phyloP scores from a whole-genome alignment of 2,888 invertebrate species.

The Drosophila mimica region DNA sequence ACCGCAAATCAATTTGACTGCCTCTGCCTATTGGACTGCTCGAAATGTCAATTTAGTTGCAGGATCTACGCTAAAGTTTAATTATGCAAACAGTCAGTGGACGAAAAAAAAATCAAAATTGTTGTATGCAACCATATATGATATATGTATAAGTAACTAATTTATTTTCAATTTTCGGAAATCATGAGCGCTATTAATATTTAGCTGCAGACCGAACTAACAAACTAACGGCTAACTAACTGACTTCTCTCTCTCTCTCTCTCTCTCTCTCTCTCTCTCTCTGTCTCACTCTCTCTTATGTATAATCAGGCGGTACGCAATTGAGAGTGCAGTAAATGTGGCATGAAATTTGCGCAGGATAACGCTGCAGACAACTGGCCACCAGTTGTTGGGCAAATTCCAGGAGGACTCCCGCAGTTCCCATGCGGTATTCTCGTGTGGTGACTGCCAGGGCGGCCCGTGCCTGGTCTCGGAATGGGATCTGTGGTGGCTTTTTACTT shows the following conservation, averaged over 20 bases:
- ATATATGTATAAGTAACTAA: conserved; percentile 80
- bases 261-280: not conserved
- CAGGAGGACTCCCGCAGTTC: conserved; percentile 43
- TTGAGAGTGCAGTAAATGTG: conserved; percentile 50
- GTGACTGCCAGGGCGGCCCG: conserved; percentile 28
- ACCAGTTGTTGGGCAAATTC: conserved; percentile 42
- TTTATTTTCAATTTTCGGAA: conserved; percentile 80
- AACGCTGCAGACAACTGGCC: conserved; percentile 48
- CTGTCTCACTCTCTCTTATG: not conserved
- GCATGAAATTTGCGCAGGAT: conserved; percentile 62
- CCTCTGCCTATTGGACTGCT: conserved; percentile 37
- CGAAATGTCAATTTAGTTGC: conserved; percentile 73
- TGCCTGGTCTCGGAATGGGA: conserved; percentile 22
- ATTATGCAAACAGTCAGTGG: conserved; percentile 65
- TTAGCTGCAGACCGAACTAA: conserved; percentile 52
- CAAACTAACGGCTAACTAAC: conserved; percentile 26
- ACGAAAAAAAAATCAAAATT: not conserved
- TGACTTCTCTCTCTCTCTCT: conserved; percentile 11
- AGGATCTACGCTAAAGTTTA: conserved; percentile 70
- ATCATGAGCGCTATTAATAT: conserved; percentile 79
- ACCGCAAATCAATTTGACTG: conserved; percentile 9
- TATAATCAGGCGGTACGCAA: conserved; percentile 50
- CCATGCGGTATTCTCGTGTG: conserved; percentile 55
- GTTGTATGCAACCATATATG: conserved; percentile 58
- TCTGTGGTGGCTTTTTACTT: conserved; percentile 73